phyloP scores from a whole-genome alignment of 2,797 vertebrate genomes.

The Sitta carolinensis region DNA sequence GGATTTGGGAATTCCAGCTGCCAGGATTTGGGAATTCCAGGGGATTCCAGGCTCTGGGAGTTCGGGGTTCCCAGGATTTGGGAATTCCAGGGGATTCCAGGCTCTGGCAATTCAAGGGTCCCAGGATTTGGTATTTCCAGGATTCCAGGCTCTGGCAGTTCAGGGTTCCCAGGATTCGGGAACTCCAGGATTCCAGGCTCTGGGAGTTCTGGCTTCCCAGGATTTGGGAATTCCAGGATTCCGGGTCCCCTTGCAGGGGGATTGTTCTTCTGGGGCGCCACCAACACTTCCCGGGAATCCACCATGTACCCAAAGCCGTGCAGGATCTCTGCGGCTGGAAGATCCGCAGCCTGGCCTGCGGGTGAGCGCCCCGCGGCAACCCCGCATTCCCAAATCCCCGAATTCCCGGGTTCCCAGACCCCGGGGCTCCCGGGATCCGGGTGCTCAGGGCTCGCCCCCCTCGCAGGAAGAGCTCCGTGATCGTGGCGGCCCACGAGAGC shows the following conservation, averaged over 20 bases:
- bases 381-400: too few species aligned
- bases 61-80: not conserved
- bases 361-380: constrained; percentile 75
- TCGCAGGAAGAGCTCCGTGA: constrained; percentile 92
- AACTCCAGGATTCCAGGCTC: not conserved
- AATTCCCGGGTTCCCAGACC: too few species aligned
- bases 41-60: not conserved
- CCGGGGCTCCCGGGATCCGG: too few species aligned
- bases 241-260: constrained; percentile 77
- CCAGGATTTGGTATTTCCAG: not conserved
- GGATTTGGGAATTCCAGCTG: too few species aligned
- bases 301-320: constrained; percentile 98
- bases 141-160: too few species aligned
- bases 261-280: constrained; percentile 96
- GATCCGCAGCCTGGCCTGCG: constrained; percentile 90
- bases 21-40: too few species aligned
- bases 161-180: too few species aligned
- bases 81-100: too few species aligned
- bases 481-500: constrained; percentile 93
- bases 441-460: not conserved
- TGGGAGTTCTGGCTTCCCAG: not conserved
- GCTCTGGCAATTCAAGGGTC: not conserved
- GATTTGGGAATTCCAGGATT: not conserved
- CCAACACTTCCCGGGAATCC: constrained; percentile 95
- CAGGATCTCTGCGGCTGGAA: constrained; percentile 97